Evolutionary conservation across 2,797 vertebrate genomes (phyloP).

Genomic region (Sphenodon punctatus): DNA sequence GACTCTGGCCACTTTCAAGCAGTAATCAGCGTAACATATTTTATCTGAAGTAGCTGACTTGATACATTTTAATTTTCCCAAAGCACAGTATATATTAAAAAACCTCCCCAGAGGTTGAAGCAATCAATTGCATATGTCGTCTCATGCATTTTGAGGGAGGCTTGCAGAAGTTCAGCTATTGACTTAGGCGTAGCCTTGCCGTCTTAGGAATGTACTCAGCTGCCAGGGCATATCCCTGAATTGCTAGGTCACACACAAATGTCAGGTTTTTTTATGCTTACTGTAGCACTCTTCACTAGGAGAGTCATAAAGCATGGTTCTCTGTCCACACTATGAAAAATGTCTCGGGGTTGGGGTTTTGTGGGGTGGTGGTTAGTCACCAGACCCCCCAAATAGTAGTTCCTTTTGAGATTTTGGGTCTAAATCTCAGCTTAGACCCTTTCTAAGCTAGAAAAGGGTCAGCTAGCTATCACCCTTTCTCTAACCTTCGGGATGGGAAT

Average conservation of each 20-base stretch:
- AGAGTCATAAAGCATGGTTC: not conserved
- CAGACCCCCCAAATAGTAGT: too few relatives aligned
- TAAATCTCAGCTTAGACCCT: too few relatives aligned
- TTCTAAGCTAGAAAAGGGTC: too few relatives aligned
- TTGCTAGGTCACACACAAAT: conserved; percentile 6
- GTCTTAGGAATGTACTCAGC: conserved; percentile 49
- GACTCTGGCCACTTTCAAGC: too few relatives aligned
- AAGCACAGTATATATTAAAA: not conserved
- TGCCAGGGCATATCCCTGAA: conserved; percentile 33
- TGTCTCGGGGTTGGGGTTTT: too few relatives aligned
- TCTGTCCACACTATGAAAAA: accelerated
- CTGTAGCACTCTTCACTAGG: not conserved
- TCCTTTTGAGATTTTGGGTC: not conserved
- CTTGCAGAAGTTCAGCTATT: conserved; percentile 15
- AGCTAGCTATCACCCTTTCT: too few relatives aligned
- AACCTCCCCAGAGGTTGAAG: not conserved
- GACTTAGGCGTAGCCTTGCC: conserved; percentile 28
- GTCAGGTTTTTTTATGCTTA: not conserved
- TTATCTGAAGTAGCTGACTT: conserved; percentile 1
- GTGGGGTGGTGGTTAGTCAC: too few relatives aligned
- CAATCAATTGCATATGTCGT: not conserved
- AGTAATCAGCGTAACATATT: not conserved
- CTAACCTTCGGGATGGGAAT: too few relatives aligned
- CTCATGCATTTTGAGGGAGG: conserved; percentile 14
- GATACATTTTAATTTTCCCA: not conserved